A percentile compares a stretch with the other conserved stretches of the same genome.
phyloP scores from a whole-genome alignment of 2,113 vertebrate genomes.

The Corvus moneduloides region DNA sequence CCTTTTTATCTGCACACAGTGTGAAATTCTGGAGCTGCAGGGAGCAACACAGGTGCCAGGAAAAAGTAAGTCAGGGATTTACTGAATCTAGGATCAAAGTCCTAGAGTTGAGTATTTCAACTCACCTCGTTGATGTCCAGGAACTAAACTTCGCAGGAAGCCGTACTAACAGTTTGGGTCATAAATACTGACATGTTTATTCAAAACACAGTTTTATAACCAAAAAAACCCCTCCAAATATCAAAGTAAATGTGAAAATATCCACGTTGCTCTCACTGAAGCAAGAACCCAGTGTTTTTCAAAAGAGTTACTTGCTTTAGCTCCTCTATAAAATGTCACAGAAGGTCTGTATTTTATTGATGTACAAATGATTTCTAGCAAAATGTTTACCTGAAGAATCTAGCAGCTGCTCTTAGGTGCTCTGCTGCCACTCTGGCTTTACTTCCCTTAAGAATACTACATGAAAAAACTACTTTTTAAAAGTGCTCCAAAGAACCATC shows the following conservation, averaged over 20 bases:
- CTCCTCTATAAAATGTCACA: not conserved
- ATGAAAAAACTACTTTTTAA: not conserved
- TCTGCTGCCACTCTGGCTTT: not conserved
- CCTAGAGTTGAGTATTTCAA: not conserved
- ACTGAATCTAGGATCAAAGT: not conserved
- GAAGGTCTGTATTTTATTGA: not conserved
- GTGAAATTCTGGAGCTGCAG: not conserved
- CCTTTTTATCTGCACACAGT: not conserved
- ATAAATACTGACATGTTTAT: not conserved
- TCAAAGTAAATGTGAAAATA: not conserved
- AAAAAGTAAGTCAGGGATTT: not conserved
- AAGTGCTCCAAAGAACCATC: not conserved
- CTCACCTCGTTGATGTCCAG: not conserved
- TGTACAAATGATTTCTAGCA: not conserved
- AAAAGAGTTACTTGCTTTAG: not conserved
- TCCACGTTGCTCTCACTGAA: rapidly evolving
- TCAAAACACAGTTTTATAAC: not conserved
- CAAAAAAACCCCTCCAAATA: not conserved
- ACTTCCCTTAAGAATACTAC: not conserved
- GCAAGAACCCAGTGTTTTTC: not conserved
- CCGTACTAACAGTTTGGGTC: not conserved
- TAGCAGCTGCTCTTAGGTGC: not conserved
- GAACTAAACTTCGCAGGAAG: not conserved
- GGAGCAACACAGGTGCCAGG: not conserved
- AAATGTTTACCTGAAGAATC: not conserved